phyloP scores from a whole-genome alignment of 2,113 vertebrate species.

The Propithecus coquereli region DNA sequence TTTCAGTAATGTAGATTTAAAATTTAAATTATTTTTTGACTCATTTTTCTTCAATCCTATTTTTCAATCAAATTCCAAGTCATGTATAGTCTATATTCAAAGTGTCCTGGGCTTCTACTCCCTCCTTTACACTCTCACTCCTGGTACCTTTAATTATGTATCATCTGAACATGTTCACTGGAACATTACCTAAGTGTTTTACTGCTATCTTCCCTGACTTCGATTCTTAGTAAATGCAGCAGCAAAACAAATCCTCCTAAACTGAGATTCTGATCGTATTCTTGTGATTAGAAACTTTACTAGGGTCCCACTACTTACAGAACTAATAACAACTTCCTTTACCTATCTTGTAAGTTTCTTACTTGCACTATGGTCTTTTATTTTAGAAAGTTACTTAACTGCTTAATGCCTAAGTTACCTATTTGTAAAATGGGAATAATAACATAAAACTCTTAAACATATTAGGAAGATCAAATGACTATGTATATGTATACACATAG shows the following conservation, averaged over 20 bases:
- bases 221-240: background rate
- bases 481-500: fast-evolving
- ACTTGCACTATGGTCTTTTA: background rate
- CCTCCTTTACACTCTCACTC: background rate
- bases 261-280: background rate
- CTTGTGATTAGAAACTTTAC: background rate
- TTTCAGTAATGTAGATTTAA: background rate
- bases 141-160: background rate
- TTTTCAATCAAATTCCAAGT: background rate
- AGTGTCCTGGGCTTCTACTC: background rate
- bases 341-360: background rate
- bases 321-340: background rate
- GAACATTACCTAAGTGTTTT: background rate
- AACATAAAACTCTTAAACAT: background rate
- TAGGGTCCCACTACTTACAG: background rate
- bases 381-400: background rate
- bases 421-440: background rate
- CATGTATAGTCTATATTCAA: background rate
- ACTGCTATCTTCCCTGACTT: background rate
- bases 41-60: background rate
- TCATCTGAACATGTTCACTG: background rate
- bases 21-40: background rate
- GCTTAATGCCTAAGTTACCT: background rate
- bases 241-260: background rate
- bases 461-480: background rate